Percentiles rank a stretch among this genome's conserved stretches.
These are phyloP conservation scores for Sclerurus mexicanus DNA, from an alignment of 2,113 vertebrate species.

Conservation along the genomic window DNA sequence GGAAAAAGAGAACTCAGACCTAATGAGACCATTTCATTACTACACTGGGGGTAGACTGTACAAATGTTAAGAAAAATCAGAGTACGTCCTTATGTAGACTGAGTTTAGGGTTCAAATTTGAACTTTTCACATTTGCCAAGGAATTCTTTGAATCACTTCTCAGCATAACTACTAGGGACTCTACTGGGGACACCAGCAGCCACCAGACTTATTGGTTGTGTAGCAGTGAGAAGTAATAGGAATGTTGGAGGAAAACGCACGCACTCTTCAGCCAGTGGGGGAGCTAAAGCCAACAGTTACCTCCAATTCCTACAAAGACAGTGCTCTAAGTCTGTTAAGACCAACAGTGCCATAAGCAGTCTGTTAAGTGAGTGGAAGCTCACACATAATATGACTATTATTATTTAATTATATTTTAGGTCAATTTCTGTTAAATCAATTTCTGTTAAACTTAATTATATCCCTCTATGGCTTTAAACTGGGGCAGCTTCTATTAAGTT, in stretches of 20 bases:
- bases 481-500: conserved; percentile 67
- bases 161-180: neutral
- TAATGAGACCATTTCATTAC: neutral
- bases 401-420: conserved; percentile 67
- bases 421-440: conserved; percentile 66
- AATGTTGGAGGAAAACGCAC: neutral
- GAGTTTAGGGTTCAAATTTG: neutral
- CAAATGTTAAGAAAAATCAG: neutral
- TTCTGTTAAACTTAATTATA: conserved; percentile 66
- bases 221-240: neutral
- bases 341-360: neutral
- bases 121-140: neutral
- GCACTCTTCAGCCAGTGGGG: neutral
- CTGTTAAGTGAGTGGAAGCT: conserved; percentile 23
- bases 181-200: neutral
- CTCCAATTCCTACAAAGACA: neutral
- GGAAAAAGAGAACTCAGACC: neutral
- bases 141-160: neutral
- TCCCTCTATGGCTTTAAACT: conserved; percentile 57
- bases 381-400: conserved; percentile 41
- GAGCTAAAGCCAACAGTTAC: neutral
- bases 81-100: neutral
- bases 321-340: neutral
- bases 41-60: neutral
- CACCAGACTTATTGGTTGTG: neutral